phyloP scores from a whole-genome alignment of 2,888 invertebrate genomes.

The Parapristionchus giblindavisi region DNA sequence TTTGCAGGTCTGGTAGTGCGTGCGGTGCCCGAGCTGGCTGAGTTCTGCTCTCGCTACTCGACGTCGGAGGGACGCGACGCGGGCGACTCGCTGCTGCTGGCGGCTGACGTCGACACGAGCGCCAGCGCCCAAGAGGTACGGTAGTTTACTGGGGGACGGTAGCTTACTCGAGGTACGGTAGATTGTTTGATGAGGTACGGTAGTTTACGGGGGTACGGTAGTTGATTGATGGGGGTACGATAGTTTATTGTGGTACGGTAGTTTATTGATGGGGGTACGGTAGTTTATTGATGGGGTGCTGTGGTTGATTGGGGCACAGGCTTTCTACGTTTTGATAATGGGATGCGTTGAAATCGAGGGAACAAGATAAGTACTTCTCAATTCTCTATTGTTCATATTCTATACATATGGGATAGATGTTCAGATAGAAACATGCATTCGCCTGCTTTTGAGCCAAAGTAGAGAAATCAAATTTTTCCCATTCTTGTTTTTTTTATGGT shows the following conservation, averaged over 20 bases:
- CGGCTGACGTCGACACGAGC: slow-evolving; percentile 44
- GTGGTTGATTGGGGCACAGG: no score
- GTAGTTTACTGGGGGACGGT: not conserved
- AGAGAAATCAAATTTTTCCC: no score
- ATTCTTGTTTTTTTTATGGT: no score
- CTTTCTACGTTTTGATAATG: no score
- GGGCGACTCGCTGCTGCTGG: slow-evolving; percentile 46
- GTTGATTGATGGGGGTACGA: not conserved
- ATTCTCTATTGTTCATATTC: no score
- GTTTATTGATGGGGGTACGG: not conserved
- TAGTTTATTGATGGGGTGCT: not conserved
- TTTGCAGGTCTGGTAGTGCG: slow-evolving; percentile 76
- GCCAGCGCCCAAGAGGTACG: slow-evolving; percentile 30
- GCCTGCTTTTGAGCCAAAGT: no score
- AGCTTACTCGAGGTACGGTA: not conserved
- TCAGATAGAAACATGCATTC: no score
- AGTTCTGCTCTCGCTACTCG: slow-evolving; percentile 70
- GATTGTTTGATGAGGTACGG: not conserved
- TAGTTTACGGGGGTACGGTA: slow-evolving; percentile 1
- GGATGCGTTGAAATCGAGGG: no score
- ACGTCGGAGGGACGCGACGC: slow-evolving; percentile 37
- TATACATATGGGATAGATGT: no score
- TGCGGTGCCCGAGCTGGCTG: slow-evolving; percentile 89
- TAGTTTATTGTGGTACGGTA: not conserved
- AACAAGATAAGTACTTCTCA: no score